Evolutionary conservation across 2,113 vertebrate species (phyloP), one percentile per base, ranked within the genome.

Genomic region (Cnemophilus loriae): DNA sequence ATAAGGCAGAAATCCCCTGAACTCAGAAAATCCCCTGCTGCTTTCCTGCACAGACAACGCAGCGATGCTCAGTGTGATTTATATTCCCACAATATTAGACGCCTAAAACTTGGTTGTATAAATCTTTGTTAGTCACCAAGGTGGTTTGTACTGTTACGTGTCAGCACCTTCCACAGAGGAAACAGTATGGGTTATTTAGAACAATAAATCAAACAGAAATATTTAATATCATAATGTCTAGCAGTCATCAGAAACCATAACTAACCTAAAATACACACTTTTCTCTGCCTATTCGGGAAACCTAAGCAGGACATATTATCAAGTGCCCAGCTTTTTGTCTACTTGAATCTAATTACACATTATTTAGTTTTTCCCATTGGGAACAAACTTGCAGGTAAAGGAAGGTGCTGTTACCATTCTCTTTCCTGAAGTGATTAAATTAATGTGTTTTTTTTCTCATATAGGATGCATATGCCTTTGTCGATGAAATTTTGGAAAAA

Each of bases 1-100:
- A 68, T 27, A 73, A 61, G 82, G 6, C 75, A 92, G 85, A 94
- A 96, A 89, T 63, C 27, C 68, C 33, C 81, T 28, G 47, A 81
- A 39, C 30, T 74, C 24, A 50, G 50, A 95, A 94, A 92, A 69
- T 49, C 64, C 65, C 53, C 68, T 74, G 18, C 24, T 75, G 24
- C 37, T 86, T 76, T 73, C 63, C 46, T 74, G 59, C 26, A 70
- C 26, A 37, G 46, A 32, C 50, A 74, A 5, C 47, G 37, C 28
- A 56, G 13, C 0, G 1, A 22, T 14, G 39, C 47, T 75, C 1
- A 0, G 3, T 17, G 11, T 78, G 47, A 44, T 87, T 79, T 87
- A 44, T 33, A 24, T 53, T 61, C 56, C 28, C 80, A 32, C 52
- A 23, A 14, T n/a, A 80, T 68, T 17, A 35, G 39, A 73, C 3